Base-by-base conservation (phyloP, 2,113 vertebrate genomes). In the Brachyistius frenatus region DNA sequence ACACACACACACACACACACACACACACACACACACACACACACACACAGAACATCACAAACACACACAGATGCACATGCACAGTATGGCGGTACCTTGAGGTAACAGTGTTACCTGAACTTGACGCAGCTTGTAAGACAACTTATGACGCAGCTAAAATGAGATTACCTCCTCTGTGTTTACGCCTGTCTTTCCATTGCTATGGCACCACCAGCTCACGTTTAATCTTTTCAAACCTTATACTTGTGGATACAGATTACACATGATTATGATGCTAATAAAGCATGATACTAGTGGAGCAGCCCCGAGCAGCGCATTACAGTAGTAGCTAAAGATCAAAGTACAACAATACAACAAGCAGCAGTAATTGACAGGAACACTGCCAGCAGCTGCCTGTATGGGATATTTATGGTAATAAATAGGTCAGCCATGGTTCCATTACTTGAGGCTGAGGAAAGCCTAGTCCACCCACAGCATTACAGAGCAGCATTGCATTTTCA, bases 321-420 rank as follows among this genome's bases (percentile, higher is more conserved):
- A 84, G 84, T 85, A 80, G 84, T 60, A 63, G 74, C 81, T 52
- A 81, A 89, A 90, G 89, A 92, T 93, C 84, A 92, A 90, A 91
- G 88, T 61, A 83, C 81, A 90, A 85, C 66, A 81, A 88, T 78
- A 86, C 81, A 84, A 85, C 85, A 89, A 82, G 81, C 85, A 81
- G 80, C 84, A 41, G 77, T 86, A 88, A 91, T 85, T 89, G 88
- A 90, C 91, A 84, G 73, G 68, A 78, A 32, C 35, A 76, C 86
- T 87, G 73, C 74, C 36, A 88, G 88, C 87, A 85, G 86, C 79
- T 81, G 83, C 77, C 73, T 61, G 70, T 80, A 89, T 82, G 63
- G 85, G 78, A 84, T 88, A 86, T 92, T 90, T 86, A 88, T 85
- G 79, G 58, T 82, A 88, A 91, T 91, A 90, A 89, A 89, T 84